phyloP scores from a whole-genome alignment of 2,113 vertebrate genomes.

The Calyptommatus sinebrachiatus region DNA sequence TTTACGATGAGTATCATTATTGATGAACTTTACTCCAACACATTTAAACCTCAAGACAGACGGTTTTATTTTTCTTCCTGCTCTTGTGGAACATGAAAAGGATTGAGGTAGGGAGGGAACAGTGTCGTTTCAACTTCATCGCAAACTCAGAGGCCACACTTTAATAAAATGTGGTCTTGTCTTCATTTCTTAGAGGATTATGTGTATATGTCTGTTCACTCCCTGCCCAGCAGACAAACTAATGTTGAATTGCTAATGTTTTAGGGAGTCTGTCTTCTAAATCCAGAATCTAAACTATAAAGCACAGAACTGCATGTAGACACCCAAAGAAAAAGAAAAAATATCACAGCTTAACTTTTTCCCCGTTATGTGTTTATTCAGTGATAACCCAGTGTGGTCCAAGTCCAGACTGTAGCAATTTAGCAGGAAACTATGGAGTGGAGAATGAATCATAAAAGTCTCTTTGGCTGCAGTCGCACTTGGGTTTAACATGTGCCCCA shows the following conservation, averaged over 20 bases:
- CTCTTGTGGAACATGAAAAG: background rate
- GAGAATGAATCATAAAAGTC: background rate
- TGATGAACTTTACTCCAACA: background rate
- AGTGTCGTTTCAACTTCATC: background rate
- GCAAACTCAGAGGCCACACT: background rate
- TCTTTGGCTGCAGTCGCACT: no score
- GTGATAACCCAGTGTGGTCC: slow-evolving; percentile 1
- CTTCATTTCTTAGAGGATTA: background rate
- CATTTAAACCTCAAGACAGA: slow-evolving; percentile 11
- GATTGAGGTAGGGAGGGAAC: background rate
- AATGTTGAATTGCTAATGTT: background rate
- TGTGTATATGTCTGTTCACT: background rate
- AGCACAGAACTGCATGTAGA: background rate
- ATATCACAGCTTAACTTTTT: background rate
- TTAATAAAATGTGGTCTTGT: slow-evolving; percentile 8
- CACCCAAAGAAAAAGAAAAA: background rate
- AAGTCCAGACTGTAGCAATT: background rate
- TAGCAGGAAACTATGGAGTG: background rate
- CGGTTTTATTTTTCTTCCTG: slow-evolving; percentile 5
- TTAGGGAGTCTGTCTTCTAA: background rate
- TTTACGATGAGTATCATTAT: background rate
- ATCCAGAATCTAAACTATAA: background rate
- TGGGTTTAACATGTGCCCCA: no score
- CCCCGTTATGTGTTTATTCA: background rate
- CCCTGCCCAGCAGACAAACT: background rate